Evolutionary conservation across 2,113 vertebrate species (phyloP).

Genomic region (Channa maculata): DNA sequence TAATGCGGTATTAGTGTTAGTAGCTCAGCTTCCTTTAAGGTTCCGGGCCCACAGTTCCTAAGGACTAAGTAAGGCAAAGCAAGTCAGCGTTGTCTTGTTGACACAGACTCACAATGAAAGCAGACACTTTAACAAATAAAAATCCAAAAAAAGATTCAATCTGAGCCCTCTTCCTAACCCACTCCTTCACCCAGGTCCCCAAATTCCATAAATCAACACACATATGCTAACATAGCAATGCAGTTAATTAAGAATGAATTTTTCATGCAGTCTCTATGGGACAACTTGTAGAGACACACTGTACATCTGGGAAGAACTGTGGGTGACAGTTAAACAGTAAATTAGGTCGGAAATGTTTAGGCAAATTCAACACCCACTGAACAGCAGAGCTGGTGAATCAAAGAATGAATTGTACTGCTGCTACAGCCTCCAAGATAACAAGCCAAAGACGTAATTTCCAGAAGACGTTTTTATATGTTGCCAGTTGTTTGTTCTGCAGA

Average conservation of each 20-base stretch:
- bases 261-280: not conserved
- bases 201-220: no score
- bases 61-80: not conserved
- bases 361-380: no score
- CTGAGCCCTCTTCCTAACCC: not conserved
- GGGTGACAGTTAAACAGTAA: no score
- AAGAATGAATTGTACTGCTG: no score
- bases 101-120: not conserved
- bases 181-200: not conserved
- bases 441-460: no score
- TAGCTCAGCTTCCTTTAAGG: no score
- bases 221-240: not conserved
- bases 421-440: no score
- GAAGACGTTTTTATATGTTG: no score
- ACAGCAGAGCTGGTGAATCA: no score
- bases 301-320: no score
- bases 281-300: not conserved
- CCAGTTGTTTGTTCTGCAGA: no score
- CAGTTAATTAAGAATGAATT: conserved; percentile 1
- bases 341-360: no score
- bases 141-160: not conserved
- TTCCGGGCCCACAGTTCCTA: not conserved
- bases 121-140: not conserved
- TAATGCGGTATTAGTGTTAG: not conserved
- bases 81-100: not conserved